Conservation (phyloP, 2,888 invertebrate genomes). For the Ormia ochracea region DNA sequence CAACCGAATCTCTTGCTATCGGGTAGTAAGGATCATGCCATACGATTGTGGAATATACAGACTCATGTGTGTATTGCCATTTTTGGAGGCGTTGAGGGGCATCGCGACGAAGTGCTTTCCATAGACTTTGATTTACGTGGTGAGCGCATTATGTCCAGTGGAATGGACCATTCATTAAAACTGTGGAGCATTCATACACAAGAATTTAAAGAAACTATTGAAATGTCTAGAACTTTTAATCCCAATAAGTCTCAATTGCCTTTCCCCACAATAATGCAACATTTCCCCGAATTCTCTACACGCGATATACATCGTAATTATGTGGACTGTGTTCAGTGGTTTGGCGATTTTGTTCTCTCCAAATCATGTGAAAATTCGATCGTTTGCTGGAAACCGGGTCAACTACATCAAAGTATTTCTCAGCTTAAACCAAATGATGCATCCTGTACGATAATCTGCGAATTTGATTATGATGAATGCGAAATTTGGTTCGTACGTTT, state of each 20-base stretch:
- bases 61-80: constrained; percentile 96
- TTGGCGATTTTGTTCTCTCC: constrained; percentile 94
- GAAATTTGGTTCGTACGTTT: constrained; percentile 99
- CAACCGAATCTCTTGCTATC: constrained; percentile 90
- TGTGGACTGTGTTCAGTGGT: constrained; percentile 98
- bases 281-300: constrained; percentile 97
- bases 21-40: constrained; percentile 90
- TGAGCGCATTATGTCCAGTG: constrained; percentile 93
- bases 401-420: constrained; percentile 84
- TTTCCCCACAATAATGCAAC: constrained; percentile 92
- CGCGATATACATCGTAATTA: constrained; percentile 98
- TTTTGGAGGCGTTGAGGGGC: constrained; percentile 98
- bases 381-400: constrained; percentile 97
- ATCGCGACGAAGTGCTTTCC: constrained; percentile 92
- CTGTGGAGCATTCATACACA: constrained; percentile 93
- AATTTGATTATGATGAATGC: constrained; percentile 95
- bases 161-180: constrained; percentile 98
- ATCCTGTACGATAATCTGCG: constrained; percentile 88
- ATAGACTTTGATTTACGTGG: constrained; percentile 91
- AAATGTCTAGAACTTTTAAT: constrained; percentile 89
- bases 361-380: constrained; percentile 98
- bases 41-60: constrained; percentile 95
- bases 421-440: constrained; percentile 86
- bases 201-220: constrained; percentile 89
- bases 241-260: constrained; percentile 86